phyloP scores from a whole-genome alignment of 1,140 invertebrate species.

The Spodoptera litura region DNA sequence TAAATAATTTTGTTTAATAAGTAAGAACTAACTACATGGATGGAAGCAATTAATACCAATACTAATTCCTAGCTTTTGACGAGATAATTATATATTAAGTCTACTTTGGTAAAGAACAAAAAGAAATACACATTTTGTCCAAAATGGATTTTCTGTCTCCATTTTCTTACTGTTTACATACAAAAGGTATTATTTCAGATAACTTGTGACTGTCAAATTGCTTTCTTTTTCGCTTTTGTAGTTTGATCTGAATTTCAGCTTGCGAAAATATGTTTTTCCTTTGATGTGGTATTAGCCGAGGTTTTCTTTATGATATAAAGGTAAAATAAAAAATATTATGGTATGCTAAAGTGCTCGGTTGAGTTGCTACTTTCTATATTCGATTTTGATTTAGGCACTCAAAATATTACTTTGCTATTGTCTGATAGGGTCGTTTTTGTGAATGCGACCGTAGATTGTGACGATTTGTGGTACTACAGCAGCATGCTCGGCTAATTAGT shows the following conservation, averaged over 20 bases:
- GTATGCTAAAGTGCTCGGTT: not conserved
- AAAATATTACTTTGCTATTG: not conserved
- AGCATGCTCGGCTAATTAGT: too few species aligned
- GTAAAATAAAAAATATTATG: conserved; percentile 9
- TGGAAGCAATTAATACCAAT: too few species aligned
- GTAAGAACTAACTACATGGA: too few species aligned
- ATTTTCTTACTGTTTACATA: not conserved
- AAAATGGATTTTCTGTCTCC: not conserved
- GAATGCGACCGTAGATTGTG: too few species aligned
- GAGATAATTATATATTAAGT: too few species aligned
- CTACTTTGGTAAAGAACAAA: not conserved
- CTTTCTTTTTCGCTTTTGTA: conserved; percentile 30
- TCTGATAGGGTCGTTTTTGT: too few species aligned
- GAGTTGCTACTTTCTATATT: not conserved
- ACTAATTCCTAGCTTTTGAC: too few species aligned
- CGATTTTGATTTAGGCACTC: not conserved
- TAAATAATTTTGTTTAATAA: too few species aligned
- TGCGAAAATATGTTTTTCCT: conserved; percentile 15
- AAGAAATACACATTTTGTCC: not conserved
- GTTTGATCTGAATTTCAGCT: conserved; percentile 17
- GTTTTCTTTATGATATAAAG: conserved; percentile 19
- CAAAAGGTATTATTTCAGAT: conserved; percentile 38
- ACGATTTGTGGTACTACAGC: too few species aligned
- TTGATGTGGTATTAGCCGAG: not conserved
- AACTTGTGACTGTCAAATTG: conserved; percentile 34